A percentile compares a stretch with the other conserved stretches of the same genome.
Conservation (phyloP, 2,113 vertebrate species). For the Eulacestoma nigropectus region DNA sequence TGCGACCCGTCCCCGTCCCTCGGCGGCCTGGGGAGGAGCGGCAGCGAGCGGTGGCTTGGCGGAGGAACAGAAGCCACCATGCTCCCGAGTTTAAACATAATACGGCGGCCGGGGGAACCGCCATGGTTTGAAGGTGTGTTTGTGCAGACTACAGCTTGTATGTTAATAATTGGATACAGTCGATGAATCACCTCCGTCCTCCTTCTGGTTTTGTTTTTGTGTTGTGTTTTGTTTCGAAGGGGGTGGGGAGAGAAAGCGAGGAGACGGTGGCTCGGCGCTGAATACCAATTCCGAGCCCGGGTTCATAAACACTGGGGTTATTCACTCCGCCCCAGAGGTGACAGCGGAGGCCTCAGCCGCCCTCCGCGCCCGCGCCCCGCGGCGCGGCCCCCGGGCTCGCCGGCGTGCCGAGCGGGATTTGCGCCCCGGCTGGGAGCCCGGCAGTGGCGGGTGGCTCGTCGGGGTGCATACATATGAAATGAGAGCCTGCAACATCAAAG, state of each 20-base stretch:
- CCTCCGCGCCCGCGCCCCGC: neutral
- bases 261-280: constrained; percentile 37
- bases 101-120: constrained; percentile 59
- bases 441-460: constrained; percentile 12
- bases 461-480: neutral
- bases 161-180: constrained; percentile 76
- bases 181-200: constrained; percentile 62
- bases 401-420: neutral
- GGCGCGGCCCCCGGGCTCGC: neutral
- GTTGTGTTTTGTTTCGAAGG: constrained; percentile 51
- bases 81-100: constrained; percentile 63
- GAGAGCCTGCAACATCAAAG: constrained; percentile 29
- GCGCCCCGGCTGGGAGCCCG: constrained; percentile 1
- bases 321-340: constrained; percentile 35
- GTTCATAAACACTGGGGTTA: constrained; percentile 31
- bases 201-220: constrained; percentile 57
- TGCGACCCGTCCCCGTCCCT: constrained; percentile 4
- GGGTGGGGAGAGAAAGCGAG: constrained; percentile 35
- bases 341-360: neutral
- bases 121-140: constrained; percentile 73
- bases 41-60: constrained; percentile 50
- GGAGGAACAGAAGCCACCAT: constrained; percentile 38
- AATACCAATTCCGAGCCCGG: constrained; percentile 37
- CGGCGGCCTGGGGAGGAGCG: constrained; percentile 28
- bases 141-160: constrained; percentile 72